Evolutionary conservation across 2,113 vertebrate genomes (phyloP).

Genomic region (Empidonax traillii): DNA sequence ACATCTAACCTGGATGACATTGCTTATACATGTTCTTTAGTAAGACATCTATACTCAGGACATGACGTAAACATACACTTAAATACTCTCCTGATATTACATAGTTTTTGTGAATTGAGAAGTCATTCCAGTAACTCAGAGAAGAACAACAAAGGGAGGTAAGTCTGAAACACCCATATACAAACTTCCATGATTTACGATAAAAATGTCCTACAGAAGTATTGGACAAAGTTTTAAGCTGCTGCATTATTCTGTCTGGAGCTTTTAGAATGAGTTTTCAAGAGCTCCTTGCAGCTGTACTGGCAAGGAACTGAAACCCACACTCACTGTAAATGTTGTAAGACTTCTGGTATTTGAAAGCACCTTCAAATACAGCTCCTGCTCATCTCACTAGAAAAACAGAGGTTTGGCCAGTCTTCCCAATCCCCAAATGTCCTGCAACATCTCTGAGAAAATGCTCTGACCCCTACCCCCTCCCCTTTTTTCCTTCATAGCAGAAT

Average conservation of each 20-base stretch:
- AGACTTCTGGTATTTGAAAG: neutral
- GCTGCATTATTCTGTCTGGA: neutral
- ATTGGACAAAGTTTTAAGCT: neutral
- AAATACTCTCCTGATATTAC: neutral
- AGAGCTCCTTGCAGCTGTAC: neutral
- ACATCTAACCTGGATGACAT: neutral
- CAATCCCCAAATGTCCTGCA: neutral
- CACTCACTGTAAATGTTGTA: neutral
- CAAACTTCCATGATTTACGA: neutral
- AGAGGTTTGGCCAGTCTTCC: neutral
- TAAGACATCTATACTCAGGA: neutral
- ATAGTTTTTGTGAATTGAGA: neutral
- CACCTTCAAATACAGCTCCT: neutral
- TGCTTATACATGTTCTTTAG: neutral
- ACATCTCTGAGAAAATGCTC: neutral
- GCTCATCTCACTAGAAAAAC: neutral
- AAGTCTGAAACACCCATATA: neutral
- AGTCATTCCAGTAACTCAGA: neutral
- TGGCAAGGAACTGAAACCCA: neutral
- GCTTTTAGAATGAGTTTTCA: neutral
- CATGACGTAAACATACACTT: neutral
- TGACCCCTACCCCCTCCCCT: fast-evolving
- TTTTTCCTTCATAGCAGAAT: neutral
- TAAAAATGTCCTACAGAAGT: neutral
- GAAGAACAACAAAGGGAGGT: neutral